Conservation (phyloP, 2,888 invertebrate genomes). For the Lycaena phlaeas region DNA sequence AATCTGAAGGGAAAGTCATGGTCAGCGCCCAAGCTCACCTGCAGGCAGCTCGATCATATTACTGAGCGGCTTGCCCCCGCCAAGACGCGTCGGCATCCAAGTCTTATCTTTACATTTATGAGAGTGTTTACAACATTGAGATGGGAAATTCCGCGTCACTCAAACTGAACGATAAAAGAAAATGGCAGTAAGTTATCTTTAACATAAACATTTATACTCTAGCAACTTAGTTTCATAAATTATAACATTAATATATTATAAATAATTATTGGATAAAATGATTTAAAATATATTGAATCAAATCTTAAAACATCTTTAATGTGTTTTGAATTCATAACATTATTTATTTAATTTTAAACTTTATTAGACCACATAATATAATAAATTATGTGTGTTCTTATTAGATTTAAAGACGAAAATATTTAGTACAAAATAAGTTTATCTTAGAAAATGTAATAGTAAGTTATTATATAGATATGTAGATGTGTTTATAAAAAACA, state of each 20-base stretch:
- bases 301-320: too few species aligned
- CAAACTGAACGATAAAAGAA: constrained; percentile 55
- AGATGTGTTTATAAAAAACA: too few species aligned
- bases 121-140: constrained; percentile 12
- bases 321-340: too few species aligned
- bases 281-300: too few species aligned
- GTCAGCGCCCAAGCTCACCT: constrained; percentile 31
- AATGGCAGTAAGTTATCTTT: constrained; percentile 53
- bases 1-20: constrained; percentile 55
- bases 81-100: constrained; percentile 26
- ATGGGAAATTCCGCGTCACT: constrained; percentile 65
- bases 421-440: too few species aligned
- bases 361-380: too few species aligned
- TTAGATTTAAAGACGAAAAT: too few species aligned
- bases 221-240: not conserved
- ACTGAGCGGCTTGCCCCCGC: constrained; percentile 32
- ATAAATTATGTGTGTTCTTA: too few species aligned
- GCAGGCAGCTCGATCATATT: constrained; percentile 22
- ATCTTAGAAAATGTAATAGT: too few species aligned
- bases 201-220: not conserved
- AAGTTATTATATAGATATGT: too few species aligned
- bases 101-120: not conserved
- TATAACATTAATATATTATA: not conserved
- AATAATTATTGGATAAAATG: not conserved
- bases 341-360: too few species aligned